These are phyloP conservation scores for Catocala sponsa DNA, from an alignment of 2,888 invertebrate species.

Conservation along the genomic window DNA sequence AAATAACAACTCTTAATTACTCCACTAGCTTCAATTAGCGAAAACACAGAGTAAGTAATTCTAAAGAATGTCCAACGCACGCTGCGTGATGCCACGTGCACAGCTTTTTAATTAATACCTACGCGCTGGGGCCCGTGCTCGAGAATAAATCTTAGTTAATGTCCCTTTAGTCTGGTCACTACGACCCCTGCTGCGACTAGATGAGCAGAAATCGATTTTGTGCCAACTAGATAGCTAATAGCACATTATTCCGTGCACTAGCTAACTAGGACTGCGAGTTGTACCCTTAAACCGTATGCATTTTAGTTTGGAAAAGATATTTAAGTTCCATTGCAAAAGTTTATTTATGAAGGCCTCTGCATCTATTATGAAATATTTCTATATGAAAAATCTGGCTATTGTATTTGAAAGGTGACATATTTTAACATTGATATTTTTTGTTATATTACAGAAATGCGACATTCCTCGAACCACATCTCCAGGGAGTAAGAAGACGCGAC, in stretches of 20 bases:
- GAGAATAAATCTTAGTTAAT: slow-evolving; percentile 86
- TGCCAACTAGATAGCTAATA: slow-evolving; percentile 45
- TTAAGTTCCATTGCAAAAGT: no score
- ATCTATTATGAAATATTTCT: no score
- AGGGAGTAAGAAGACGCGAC: slow-evolving; percentile 87
- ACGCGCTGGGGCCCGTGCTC: slow-evolving; percentile 59
- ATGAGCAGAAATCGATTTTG: slow-evolving; percentile 65
- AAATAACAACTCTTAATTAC: slow-evolving; percentile 18
- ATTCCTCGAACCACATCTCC: slow-evolving; percentile 92
- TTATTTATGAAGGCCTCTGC: no score
- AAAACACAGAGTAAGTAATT: slow-evolving; percentile 62
- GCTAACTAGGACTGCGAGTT: neutral
- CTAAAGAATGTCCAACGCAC: slow-evolving; percentile 66
- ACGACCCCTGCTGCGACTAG: slow-evolving; percentile 64
- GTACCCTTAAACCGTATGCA: neutral
- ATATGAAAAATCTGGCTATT: no score
- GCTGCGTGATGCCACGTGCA: slow-evolving; percentile 63
- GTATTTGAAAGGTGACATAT: neutral
- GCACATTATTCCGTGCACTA: slow-evolving; percentile 35
- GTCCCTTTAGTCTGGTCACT: slow-evolving; percentile 81
- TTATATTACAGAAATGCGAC: slow-evolving; percentile 91
- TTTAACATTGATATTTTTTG: neutral
- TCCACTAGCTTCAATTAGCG: slow-evolving; percentile 13
- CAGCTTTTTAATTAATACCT: slow-evolving; percentile 85
- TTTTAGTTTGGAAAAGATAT: neutral